A percentile compares a stretch with the other conserved stretches of the same genome.
Conservation (phyloP, 2,113 vertebrate species). For the Microcebus jonahi region DNA sequence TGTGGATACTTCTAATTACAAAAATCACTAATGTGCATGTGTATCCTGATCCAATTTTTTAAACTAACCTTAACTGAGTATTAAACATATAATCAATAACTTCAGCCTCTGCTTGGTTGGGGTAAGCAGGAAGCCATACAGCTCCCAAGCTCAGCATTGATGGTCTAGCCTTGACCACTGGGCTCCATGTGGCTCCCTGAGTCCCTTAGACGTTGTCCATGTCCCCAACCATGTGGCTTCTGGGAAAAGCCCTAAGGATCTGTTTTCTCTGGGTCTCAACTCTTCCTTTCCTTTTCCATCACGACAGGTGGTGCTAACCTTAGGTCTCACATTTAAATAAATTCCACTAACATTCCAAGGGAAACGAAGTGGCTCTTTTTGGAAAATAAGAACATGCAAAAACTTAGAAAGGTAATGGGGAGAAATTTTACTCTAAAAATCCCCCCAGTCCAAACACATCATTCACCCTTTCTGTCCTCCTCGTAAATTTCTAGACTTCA, state of each 20-base stretch:
- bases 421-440: not conserved
- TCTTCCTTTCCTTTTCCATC: not conserved
- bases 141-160: not conserved
- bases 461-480: not conserved
- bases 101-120: not conserved
- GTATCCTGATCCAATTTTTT: not conserved
- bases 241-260: fast-evolving
- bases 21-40: not conserved
- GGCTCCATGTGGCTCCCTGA: not conserved
- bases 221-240: not conserved
- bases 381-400: not conserved
- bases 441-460: not conserved
- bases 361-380: fast-evolving
- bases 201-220: not conserved
- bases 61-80: not conserved
- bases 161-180: not conserved
- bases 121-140: not conserved
- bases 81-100: not conserved
- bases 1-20: not conserved
- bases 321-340: not conserved
- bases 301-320: not conserved
- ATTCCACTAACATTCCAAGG: not conserved
- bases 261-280: not conserved
- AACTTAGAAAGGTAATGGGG: not conserved
- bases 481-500: not conserved